phyloP scores from a whole-genome alignment of 2,113 vertebrate genomes.

The Natator depressus region DNA sequence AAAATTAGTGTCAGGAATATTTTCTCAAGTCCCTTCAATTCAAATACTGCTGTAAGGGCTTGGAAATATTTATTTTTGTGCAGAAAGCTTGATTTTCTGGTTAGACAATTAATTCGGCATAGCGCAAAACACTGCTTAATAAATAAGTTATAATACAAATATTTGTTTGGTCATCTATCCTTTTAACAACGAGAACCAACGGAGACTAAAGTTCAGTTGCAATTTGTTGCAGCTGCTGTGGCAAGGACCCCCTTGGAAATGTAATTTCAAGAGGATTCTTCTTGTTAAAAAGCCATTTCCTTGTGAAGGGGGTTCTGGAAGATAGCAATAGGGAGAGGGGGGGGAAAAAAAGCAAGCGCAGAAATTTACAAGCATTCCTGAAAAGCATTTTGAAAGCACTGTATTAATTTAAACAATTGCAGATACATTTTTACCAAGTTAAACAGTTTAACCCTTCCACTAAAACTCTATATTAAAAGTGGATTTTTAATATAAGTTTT shows the following conservation, averaged over 20 bases:
- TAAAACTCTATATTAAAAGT: constrained; percentile 41
- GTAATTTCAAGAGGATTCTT: constrained; percentile 71
- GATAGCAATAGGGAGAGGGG: constrained; percentile 33
- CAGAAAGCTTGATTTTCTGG: constrained; percentile 63
- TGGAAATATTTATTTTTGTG: constrained; percentile 37
- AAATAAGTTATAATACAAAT: constrained; percentile 24
- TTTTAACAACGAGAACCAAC: constrained; percentile 62
- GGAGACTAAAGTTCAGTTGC: constrained; percentile 51
- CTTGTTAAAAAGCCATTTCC: constrained; percentile 77
- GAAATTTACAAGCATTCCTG: constrained; percentile 69
- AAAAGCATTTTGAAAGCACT: constrained; percentile 57
- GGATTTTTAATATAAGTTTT: constrained; percentile 19
- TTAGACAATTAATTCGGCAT: constrained; percentile 31
- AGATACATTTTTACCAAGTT: constrained; percentile 54
- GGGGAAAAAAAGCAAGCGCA: constrained; percentile 47
- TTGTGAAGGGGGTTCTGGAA: constrained; percentile 66
- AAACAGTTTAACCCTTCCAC: constrained; percentile 42
- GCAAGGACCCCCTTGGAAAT: constrained; percentile 61
- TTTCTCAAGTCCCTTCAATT: background rate
- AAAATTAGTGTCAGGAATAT: background rate
- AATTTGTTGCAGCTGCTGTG: constrained; percentile 72
- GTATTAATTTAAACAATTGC: constrained; percentile 70
- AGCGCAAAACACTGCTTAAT: constrained; percentile 50
- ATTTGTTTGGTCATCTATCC: constrained; percentile 56
- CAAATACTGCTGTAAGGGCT: background rate